These are phyloP conservation scores for Balanococcus diminutus DNA, from an alignment of 2,888 invertebrate species.

Conservation along the genomic window DNA sequence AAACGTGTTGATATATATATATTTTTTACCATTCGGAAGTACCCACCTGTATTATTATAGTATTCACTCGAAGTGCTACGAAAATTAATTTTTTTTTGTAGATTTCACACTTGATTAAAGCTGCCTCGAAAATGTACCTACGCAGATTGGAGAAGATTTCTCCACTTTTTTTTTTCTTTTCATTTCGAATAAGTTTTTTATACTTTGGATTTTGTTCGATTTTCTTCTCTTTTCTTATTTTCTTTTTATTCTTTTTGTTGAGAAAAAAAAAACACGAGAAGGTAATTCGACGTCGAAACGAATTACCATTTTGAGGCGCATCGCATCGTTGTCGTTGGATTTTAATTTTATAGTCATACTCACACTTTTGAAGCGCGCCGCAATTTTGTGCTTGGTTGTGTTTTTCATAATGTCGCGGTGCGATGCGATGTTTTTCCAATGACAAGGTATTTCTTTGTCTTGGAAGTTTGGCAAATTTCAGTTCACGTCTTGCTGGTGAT, in stretches of 20 bases:
- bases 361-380: neutral
- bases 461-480: neutral
- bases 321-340: neutral
- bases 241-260: neutral
- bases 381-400: neutral
- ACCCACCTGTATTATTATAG: neutral
- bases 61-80: neutral
- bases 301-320: neutral
- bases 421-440: neutral
- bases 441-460: constrained; percentile 19
- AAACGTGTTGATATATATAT: neutral
- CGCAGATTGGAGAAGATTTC: neutral
- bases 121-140: neutral
- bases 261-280: neutral
- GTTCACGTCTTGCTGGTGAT: neutral
- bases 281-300: constrained; percentile 9
- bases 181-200: neutral
- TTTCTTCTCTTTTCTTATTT: neutral
- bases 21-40: neutral
- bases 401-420: constrained; percentile 1
- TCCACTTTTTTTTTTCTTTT: neutral
- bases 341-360: constrained; percentile 1
- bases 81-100: neutral
- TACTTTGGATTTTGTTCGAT: neutral
- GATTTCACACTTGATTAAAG: neutral